Evolutionary conservation across 2,888 invertebrate species (phyloP).

Genomic region (Herminia tarsipennalis): DNA sequence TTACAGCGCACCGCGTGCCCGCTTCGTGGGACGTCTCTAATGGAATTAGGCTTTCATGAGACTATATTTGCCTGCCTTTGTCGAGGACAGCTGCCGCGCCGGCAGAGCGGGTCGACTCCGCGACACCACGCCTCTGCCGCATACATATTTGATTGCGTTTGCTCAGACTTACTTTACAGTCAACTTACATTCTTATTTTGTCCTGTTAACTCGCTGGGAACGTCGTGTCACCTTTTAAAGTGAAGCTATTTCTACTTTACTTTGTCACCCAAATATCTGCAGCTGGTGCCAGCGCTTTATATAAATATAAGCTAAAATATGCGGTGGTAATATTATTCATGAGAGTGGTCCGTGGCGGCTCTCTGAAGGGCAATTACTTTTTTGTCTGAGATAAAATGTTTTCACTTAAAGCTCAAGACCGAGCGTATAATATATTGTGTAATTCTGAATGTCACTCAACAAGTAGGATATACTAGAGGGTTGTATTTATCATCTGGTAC

Average conservation of each 20-base stretch:
- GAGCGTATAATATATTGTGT: constrained; percentile 5
- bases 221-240: constrained; percentile 4
- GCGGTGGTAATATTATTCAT: constrained; percentile 10
- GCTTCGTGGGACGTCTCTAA: constrained; percentile 6
- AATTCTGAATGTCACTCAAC: constrained; percentile 7
- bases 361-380: constrained; percentile 10
- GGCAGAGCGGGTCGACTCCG: background rate
- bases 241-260: constrained; percentile 1
- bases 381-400: constrained; percentile 9
- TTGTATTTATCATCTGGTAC: background rate
- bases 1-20: constrained; percentile 1
- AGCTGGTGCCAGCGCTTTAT: background rate
- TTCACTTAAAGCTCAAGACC: constrained; percentile 2
- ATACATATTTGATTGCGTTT: constrained; percentile 34
- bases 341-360: constrained; percentile 2
- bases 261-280: background rate
- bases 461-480: background rate
- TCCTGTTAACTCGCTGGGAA: constrained; percentile 9
- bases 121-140: constrained; percentile 4
- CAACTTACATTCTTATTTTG: constrained; percentile 21
- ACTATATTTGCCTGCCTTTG: constrained; percentile 27
- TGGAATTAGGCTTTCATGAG: constrained; percentile 36
- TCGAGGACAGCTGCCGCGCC: background rate
- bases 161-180: constrained; percentile 25
- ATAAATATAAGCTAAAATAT: background rate